Evolutionary conservation across 2,113 vertebrate genomes (phyloP).

Genomic region (Grantiella picta): DNA sequence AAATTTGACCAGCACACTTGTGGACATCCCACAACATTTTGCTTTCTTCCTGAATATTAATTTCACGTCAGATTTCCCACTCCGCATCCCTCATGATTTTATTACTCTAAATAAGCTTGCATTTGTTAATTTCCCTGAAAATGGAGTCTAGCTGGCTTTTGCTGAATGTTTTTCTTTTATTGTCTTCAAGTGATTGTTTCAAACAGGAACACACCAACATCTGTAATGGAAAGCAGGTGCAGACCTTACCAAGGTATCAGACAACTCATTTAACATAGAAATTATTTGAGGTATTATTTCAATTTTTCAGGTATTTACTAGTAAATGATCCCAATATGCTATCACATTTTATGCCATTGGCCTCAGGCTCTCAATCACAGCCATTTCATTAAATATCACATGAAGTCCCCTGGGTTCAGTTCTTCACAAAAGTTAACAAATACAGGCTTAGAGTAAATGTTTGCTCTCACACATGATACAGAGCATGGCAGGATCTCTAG

Average conservation of each 20-base stretch:
- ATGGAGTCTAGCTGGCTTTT: background rate
- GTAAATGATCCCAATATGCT: background rate
- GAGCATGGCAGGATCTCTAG: background rate
- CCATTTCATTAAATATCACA: background rate
- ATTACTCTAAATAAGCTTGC: background rate
- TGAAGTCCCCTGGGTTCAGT: background rate
- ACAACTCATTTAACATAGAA: background rate
- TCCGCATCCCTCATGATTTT: background rate
- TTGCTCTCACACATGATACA: background rate
- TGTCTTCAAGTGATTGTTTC: background rate
- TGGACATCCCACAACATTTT: background rate
- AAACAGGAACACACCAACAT: background rate
- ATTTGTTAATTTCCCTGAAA: conserved; percentile 4
- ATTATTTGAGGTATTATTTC: background rate
- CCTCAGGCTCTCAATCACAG: background rate
- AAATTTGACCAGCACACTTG: accelerated
- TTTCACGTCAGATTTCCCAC: background rate
- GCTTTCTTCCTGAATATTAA: background rate
- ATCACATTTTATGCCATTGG: background rate
- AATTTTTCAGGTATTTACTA: background rate
- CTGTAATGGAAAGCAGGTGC: background rate
- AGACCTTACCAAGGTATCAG: background rate
- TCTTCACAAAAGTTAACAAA: background rate
- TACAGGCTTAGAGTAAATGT: background rate
- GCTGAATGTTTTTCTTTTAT: background rate